A percentile compares a stretch with the other conserved stretches of the same genome.
Conservation (phyloP, 2,797 vertebrate species). For the Chanos chanos region DNA sequence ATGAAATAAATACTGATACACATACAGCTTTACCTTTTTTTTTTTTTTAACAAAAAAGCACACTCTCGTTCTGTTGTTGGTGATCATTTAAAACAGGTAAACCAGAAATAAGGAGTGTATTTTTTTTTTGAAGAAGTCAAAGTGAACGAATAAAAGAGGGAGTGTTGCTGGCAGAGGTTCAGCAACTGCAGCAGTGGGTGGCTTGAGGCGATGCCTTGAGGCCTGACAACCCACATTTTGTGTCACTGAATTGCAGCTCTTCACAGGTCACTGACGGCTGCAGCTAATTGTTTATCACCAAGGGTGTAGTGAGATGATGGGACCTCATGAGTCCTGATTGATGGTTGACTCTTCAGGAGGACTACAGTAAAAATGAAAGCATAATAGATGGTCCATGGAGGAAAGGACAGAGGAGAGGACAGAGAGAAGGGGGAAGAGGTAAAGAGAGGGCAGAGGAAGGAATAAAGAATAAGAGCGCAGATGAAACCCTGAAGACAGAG, state of each 20-base stretch:
- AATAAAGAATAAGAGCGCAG: not conserved
- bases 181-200: not conserved
- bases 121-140: too few species aligned
- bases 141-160: too few species aligned
- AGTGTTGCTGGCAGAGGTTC: too few species aligned
- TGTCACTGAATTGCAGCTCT: slow-evolving; percentile 37
- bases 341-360: slow-evolving; percentile 25
- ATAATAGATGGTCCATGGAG: slow-evolving; percentile 21
- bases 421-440: not conserved
- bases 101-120: too few species aligned
- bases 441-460: not conserved
- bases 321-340: slow-evolving; percentile 27
- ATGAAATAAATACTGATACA: too few species aligned
- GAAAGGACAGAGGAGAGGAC: slow-evolving; percentile 9
- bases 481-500: too few species aligned
- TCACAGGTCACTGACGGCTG: slow-evolving; percentile 34
- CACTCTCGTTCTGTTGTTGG: too few species aligned
- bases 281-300: slow-evolving; percentile 46
- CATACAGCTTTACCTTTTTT: too few species aligned
- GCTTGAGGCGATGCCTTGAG: slow-evolving; percentile 16
- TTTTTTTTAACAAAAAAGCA: too few species aligned
- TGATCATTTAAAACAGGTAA: too few species aligned
- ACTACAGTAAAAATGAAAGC: too few species aligned
- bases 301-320: slow-evolving; percentile 30
- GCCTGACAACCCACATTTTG: not conserved